Conservation (phyloP, 2,888 invertebrate genomes). For the Lithophane leautieri region DNA sequence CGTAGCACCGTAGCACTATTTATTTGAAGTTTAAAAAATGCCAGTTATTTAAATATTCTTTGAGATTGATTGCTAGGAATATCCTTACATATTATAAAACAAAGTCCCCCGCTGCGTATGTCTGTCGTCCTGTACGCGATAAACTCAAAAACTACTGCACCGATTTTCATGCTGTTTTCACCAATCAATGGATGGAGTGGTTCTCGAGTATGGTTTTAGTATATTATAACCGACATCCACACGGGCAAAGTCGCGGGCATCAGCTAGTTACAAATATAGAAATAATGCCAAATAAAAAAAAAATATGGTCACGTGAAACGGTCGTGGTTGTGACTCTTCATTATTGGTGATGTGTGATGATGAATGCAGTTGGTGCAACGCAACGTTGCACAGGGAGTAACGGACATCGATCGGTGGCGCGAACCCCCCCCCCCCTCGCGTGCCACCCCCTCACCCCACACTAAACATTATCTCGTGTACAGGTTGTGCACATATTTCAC, state of each 20-base stretch:
- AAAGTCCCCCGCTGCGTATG: too few relatives aligned
- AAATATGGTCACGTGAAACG: not conserved
- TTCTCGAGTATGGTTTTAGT: too few relatives aligned
- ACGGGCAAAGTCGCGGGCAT: too few relatives aligned
- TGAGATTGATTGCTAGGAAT: not conserved
- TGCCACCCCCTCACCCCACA: constrained; percentile 64
- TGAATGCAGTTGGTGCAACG: constrained; percentile 82
- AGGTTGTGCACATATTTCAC: constrained; percentile 67
- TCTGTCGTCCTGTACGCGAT: too few relatives aligned
- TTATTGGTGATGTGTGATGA: constrained; percentile 63
- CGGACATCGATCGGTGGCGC: constrained; percentile 84
- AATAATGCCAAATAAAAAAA: not conserved
- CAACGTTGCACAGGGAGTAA: constrained; percentile 79
- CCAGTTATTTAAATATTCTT: not conserved
- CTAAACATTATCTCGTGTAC: constrained; percentile 81
- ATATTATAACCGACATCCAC: too few relatives aligned
- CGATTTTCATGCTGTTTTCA: too few relatives aligned
- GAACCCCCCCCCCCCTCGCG: constrained; percentile 58
- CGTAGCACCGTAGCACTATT: constrained; percentile 60
- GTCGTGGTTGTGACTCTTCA: constrained; percentile 5
- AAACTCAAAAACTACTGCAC: too few relatives aligned
- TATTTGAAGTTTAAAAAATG: constrained; percentile 19
- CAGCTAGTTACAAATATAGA: too few relatives aligned
- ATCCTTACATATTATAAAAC: too few relatives aligned
- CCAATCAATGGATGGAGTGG: too few relatives aligned